These are phyloP conservation scores for Ameiurus melas DNA, from an alignment of 2,113 vertebrate genomes.

Conservation along the genomic window DNA sequence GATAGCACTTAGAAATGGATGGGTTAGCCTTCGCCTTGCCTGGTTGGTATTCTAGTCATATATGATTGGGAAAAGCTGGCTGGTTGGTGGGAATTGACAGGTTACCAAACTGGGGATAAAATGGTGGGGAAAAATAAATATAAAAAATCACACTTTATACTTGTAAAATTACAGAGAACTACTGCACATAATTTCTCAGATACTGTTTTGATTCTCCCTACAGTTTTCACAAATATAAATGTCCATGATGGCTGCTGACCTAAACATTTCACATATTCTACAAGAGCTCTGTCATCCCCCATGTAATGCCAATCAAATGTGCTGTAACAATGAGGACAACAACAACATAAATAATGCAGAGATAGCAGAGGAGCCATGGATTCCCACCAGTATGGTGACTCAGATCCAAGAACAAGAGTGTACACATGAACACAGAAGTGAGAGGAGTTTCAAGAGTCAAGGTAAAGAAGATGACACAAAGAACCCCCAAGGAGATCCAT, in stretches of 20 bases:
- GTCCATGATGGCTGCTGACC: slow-evolving; percentile 3
- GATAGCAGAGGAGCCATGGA: not conserved
- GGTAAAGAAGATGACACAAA: not conserved
- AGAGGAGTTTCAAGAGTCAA: not conserved
- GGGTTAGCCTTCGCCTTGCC: not conserved
- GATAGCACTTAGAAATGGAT: not conserved
- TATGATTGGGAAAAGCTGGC: not conserved
- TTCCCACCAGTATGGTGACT: not conserved
- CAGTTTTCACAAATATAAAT: not conserved
- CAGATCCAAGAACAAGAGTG: not conserved
- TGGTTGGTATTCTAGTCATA: not conserved
- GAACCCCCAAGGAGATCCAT: slow-evolving; percentile 1
- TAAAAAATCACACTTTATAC: not conserved
- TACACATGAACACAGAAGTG: not conserved
- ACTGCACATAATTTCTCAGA: not conserved
- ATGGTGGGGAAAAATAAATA: not conserved
- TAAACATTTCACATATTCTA: not conserved
- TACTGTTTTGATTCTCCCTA: not conserved
- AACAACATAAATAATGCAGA: slow-evolving; percentile 38
- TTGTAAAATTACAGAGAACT: not conserved
- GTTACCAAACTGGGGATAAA: not conserved
- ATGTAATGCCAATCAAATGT: not conserved
- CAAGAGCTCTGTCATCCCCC: not conserved
- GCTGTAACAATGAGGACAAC: slow-evolving; percentile 28
- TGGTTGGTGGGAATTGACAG: not conserved